Base-by-base conservation (phyloP, 2,113 vertebrate genomes). In the Hippocampus barbouri region DNA sequence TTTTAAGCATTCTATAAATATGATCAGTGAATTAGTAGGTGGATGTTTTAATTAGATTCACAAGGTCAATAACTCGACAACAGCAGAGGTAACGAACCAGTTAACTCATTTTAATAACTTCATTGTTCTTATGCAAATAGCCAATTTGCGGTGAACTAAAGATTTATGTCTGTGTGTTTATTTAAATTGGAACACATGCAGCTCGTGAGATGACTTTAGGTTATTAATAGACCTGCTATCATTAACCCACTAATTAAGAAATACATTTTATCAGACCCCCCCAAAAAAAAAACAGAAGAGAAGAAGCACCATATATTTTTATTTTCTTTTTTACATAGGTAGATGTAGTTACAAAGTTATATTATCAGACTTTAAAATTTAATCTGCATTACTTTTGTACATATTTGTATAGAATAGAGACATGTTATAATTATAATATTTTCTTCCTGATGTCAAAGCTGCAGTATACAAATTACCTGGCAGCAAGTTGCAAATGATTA, bases 241-340 rank as follows among this genome's bases (percentile, higher is more conserved):
- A 87, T 82, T 78, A 85, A 69, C 2, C 8, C 16, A 30, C 25
- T 74, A 83, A 86, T 88, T 84, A 82, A 77, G 63, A 56, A 71
- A 66, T 79, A 53, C 21, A 18, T 23, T 54, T 56, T 76, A 72
- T 78, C 43, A 45, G 10, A 4, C 12, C 34, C 34, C 34, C 34
- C 30, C 4, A 0, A 34, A 38, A 38, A 34, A 38, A 38, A 45
- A 45, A 64, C 64, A 74, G 69, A 57, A 78, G 56, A 75, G 75
- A 68, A 38, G 49, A 68, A 40, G 49, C 49, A 68, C 34, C 66
- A 38, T 68, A 80, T 79, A 73, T 88, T 88, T 71, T 81, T 82
- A 77, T 82, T 78, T 79, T 86, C 86, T 72, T 82, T 82, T 66
- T 5, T 75, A 84, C 66, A 79, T 47, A 51, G 47, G 61, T 77